A percentile compares a stretch with the other conserved stretches of the same genome.
These are phyloP conservation scores for Chionis minor DNA, from an alignment of 2,113 vertebrate species.

Conservation along the genomic window DNA sequence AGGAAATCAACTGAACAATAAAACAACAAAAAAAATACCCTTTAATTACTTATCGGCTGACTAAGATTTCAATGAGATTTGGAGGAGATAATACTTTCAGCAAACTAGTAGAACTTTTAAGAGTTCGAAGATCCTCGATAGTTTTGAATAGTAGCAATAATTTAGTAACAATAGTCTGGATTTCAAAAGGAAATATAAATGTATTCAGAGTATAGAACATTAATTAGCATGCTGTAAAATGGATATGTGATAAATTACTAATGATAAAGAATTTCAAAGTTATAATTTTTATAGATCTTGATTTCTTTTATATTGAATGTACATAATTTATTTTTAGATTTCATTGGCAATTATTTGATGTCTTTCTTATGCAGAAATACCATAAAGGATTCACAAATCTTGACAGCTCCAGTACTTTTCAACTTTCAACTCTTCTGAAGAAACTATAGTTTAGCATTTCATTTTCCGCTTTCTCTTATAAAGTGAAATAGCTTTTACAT, in stretches of 20 bases:
- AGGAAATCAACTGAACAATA: not conserved
- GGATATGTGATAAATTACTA: conserved; percentile 4
- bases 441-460: not conserved
- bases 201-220: not conserved
- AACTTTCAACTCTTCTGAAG: not conserved
- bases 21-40: not conserved
- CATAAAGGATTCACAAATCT: not conserved
- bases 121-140: not conserved
- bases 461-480: not conserved
- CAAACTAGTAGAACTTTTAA: not conserved
- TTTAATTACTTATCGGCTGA: not conserved
- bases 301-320: not conserved
- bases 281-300: not conserved
- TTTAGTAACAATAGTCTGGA: not conserved
- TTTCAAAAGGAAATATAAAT: conserved; percentile 29
- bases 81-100: not conserved
- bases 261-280: not conserved
- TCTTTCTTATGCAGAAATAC: not conserved
- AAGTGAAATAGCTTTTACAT: not conserved
- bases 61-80: not conserved
- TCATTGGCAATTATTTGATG: not conserved
- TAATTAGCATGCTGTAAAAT: not conserved
- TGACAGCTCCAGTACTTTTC: not conserved
- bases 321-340: not conserved
- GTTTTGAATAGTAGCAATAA: not conserved